These are phyloP conservation scores for Hozukius guyotensis DNA, from an alignment of 2,797 vertebrate genomes.

Conservation along the genomic window DNA sequence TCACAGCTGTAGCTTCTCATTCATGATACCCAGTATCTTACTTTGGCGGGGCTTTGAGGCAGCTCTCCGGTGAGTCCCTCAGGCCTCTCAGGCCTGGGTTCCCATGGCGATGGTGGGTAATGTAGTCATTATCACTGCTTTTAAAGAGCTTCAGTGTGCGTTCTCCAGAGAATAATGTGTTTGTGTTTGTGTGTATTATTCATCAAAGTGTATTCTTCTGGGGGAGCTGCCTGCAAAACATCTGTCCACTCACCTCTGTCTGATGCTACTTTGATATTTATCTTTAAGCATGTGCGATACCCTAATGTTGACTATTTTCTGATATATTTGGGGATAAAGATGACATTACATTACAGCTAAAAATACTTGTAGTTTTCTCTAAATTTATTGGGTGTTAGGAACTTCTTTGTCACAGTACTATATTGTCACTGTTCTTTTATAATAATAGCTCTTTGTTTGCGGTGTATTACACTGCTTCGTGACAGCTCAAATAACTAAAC, in stretches of 20 bases:
- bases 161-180: conserved; percentile 41
- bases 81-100: conserved; percentile 27
- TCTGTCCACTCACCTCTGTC: not conserved
- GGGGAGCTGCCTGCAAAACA: not conserved
- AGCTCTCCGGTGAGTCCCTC: conserved; percentile 27
- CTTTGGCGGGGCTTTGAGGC: conserved; percentile 50
- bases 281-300: not conserved
- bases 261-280: not conserved
- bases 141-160: conserved; percentile 44
- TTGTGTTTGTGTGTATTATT: conserved; percentile 7
- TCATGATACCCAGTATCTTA: conserved; percentile 24
- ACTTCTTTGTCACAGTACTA: not conserved
- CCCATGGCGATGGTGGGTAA: conserved; percentile 34
- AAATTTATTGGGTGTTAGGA: not conserved
- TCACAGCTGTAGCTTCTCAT: conserved; percentile 10
- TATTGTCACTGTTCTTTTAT: not conserved
- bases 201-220: not conserved
- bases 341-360: not conserved
- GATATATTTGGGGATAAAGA: not conserved
- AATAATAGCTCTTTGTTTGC: conserved; percentile 16
- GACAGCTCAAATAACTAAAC: conserved; percentile 13
- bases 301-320: not conserved
- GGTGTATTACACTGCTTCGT: not conserved
- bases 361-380: not conserved
- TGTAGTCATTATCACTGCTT: conserved; percentile 59